Evolutionary conservation across 1,140 invertebrate species (phyloP).

Genomic region (Cardiocondyla obscurior): DNA sequence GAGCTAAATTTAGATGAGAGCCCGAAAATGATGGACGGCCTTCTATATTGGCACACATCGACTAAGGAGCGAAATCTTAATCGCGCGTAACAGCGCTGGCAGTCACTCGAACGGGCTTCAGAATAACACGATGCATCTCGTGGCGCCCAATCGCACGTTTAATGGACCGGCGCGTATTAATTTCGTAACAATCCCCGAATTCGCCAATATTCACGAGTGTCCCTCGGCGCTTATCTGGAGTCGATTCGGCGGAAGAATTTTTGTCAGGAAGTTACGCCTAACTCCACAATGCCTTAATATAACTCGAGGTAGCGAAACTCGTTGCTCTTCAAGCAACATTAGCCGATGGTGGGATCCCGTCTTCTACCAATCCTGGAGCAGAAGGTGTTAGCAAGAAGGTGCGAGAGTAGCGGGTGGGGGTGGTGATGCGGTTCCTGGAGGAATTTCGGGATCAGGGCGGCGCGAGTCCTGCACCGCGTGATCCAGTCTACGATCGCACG

Average conservation of each 20-base stretch:
- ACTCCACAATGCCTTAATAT: slow-evolving; percentile 72
- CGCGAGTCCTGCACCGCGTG: slow-evolving; percentile 51
- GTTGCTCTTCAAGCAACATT: slow-evolving; percentile 48
- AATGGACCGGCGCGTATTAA: neutral
- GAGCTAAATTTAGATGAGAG: slow-evolving; percentile 65
- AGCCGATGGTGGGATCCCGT: slow-evolving; percentile 64
- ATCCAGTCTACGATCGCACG: slow-evolving; percentile 62
- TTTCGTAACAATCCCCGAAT: slow-evolving; percentile 35
- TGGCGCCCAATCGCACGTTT: neutral
- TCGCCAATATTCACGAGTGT: neutral
- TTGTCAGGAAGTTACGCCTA: slow-evolving; percentile 55
- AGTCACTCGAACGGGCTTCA: neutral
- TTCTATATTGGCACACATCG: slow-evolving; percentile 27
- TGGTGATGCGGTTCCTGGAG: slow-evolving; percentile 70
- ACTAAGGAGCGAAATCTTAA: slow-evolving; percentile 56
- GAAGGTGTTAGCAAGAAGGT: slow-evolving; percentile 61
- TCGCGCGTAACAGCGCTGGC: slow-evolving; percentile 29
- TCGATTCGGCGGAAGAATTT: slow-evolving; percentile 45
- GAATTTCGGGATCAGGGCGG: slow-evolving; percentile 71
- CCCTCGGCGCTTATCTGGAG: neutral
- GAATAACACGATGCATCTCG: slow-evolving; percentile 39
- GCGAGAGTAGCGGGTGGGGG: slow-evolving; percentile 56
- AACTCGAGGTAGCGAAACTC: slow-evolving; percentile 70
- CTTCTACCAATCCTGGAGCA: slow-evolving; percentile 73
- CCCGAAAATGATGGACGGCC: slow-evolving; percentile 62